A percentile compares a stretch with the other conserved stretches of the same genome.
These are phyloP conservation scores for Iphiclides podalirius DNA, from an alignment of 2,888 invertebrate genomes.

Conservation along the genomic window DNA sequence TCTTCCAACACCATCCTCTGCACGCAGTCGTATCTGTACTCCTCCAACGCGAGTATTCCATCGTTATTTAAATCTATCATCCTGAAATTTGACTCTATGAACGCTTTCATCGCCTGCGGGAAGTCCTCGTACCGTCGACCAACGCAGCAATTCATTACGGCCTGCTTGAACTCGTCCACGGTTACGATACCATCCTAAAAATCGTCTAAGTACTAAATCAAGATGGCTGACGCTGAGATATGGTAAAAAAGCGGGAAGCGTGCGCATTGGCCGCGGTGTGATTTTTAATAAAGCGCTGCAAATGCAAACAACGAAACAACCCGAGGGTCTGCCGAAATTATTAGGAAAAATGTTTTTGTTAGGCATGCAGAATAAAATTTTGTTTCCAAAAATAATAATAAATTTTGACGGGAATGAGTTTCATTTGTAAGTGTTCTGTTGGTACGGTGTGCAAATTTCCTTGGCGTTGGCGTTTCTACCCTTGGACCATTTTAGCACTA, in stretches of 20 bases:
- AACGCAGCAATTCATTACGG: slow-evolving; percentile 89
- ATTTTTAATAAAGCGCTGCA: slow-evolving; percentile 32
- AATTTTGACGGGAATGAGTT: not conserved
- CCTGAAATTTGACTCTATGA: slow-evolving; percentile 91
- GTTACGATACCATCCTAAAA: slow-evolving; percentile 89
- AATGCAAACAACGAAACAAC: slow-evolving; percentile 16
- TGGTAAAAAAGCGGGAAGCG: slow-evolving; percentile 43
- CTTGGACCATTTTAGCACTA: not conserved
- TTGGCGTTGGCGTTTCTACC: not conserved
- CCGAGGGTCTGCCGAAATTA: not conserved
- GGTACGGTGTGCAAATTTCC: not conserved
- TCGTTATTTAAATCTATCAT: slow-evolving; percentile 90
- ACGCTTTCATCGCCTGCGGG: slow-evolving; percentile 92
- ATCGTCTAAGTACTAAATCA: slow-evolving; percentile 26
- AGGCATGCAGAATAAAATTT: slow-evolving; percentile 8
- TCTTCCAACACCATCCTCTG: slow-evolving; percentile 89
- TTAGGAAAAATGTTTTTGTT: not conserved
- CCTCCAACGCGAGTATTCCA: slow-evolving; percentile 88
- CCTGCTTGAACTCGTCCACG: slow-evolving; percentile 88
- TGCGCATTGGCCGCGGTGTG: slow-evolving; percentile 44
- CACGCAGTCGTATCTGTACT: slow-evolving; percentile 91
- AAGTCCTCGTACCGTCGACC: slow-evolving; percentile 89
- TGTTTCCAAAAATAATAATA: not conserved
- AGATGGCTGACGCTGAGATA: slow-evolving; percentile 20
- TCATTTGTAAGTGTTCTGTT: not conserved